A percentile compares a stretch with the other conserved stretches of the same genome.
Conservation (phyloP, 2,113 vertebrate genomes). For the Datnioides undecimradiatus region DNA sequence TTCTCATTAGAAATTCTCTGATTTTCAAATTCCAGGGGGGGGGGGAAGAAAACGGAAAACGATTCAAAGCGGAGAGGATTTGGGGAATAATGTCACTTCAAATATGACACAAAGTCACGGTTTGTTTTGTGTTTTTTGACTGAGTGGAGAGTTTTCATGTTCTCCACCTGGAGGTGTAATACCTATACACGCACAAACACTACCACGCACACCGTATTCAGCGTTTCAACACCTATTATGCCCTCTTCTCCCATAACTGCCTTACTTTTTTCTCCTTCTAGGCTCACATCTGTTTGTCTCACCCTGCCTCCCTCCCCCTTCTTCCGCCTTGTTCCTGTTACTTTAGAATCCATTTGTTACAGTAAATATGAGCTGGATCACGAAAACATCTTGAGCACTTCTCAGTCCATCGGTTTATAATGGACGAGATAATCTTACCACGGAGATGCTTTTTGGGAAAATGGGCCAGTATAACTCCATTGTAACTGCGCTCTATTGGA, state of each 20-base stretch:
- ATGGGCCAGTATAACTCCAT: slow-evolving; percentile 39
- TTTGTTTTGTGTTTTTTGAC: background rate
- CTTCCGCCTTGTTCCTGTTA: background rate
- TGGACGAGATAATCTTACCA: slow-evolving; percentile 51
- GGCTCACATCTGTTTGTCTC: background rate
- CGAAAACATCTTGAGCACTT: slow-evolving; percentile 33
- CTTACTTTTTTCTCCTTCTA: background rate
- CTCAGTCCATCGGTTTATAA: slow-evolving; percentile 37
- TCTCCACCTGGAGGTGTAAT: background rate
- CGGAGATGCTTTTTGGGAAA: slow-evolving; percentile 46
- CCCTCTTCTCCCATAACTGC: background rate
- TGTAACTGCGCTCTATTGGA: slow-evolving; percentile 26
- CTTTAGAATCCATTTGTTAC: slow-evolving; percentile 33
- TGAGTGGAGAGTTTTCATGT: background rate
- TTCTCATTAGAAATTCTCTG: background rate
- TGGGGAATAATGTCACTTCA: background rate
- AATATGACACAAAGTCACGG: background rate
- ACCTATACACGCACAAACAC: too few relatives aligned
- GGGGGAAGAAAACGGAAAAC: background rate
- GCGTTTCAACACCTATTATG: background rate
- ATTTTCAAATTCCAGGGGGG: background rate
- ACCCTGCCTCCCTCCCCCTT: too few relatives aligned
- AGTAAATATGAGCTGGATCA: slow-evolving; percentile 18
- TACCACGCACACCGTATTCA: too few relatives aligned
- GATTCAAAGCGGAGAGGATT: background rate